Base-by-base conservation (phyloP, 2,888 invertebrate species). In the Caenorhabditis imperialis region DNA sequence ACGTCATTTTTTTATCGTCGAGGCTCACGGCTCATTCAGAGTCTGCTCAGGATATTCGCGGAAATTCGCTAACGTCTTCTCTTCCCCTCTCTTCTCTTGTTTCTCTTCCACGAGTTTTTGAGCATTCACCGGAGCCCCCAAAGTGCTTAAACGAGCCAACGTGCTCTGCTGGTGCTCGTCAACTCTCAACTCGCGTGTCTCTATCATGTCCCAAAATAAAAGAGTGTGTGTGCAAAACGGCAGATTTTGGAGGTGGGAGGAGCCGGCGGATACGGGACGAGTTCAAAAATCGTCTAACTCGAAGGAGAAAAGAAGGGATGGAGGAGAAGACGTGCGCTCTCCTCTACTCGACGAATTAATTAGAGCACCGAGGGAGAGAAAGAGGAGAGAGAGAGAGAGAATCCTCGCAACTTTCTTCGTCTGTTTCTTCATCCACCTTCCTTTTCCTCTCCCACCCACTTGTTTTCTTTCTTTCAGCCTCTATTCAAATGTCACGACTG, bases 321-420 rank as follows among this genome's bases (percentile, higher is more conserved):
- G 12, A 55, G 55, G 33, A 47, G 30, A 45, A 16, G 45, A 53
- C 23, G 33, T 23, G 54, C 54, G 27, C n/a, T 48, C 25, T 33
- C 51, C 42, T 37, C 30, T 38, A 47, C 55, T 65, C 55, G 48
- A 65, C 63, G 63, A 65, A 65, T 65, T 65, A 65, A 65, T 65
- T 65, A 65, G 63, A 65, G 63, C 54, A 48, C 47, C 55, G 55
- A 55, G 55, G 48, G 55, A 53, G 33, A 55, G 55, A 40, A 33
- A 22, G 10, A 40, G 35, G 23, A 23, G 18, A 23, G 33, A 35
- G n/a, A 45, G 45, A 47, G 55, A 10, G 6, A 22, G 40, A 65
- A 45, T 60, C 58, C 51, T 50, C 47, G 53, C 60, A 69, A 69
- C 53, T 69, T 69, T 55, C 50, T 40, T 25, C 40, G 5, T 10